Conservation (phyloP, 2,888 invertebrate genomes). For the Galeopsomyia nigrocyanea region DNA sequence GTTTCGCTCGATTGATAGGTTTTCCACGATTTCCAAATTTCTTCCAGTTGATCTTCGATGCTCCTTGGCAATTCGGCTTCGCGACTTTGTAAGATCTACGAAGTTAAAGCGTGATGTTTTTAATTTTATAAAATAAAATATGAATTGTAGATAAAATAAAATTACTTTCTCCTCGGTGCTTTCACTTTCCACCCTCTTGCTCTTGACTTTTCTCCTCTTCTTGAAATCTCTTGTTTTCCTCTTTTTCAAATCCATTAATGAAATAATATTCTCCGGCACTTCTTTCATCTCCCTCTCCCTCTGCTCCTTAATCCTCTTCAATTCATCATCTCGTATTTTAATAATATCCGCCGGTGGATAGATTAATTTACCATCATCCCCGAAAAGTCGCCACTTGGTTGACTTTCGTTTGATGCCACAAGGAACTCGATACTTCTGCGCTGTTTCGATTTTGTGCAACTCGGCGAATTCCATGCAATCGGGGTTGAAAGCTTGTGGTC, state of each 20-base stretch:
- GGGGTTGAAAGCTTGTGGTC: no score
- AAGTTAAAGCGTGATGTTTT: not conserved
- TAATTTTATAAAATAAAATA: not conserved
- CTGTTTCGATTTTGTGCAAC: not conserved
- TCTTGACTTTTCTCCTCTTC: constrained; percentile 26
- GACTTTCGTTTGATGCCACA: not conserved
- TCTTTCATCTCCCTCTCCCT: constrained; percentile 24
- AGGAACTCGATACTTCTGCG: not conserved
- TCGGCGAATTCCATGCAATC: no score
- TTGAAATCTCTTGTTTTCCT: constrained; percentile 29
- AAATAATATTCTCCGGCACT: constrained; percentile 32
- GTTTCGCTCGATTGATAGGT: constrained; percentile 68
- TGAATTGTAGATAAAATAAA: constrained; percentile 16
- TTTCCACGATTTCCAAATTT: constrained; percentile 65
- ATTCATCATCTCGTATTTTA: constrained; percentile 63
- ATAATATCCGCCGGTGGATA: constrained; percentile 72
- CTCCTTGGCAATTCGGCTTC: constrained; percentile 75
- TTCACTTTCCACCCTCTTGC: constrained; percentile 15
- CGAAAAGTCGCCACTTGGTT: constrained; percentile 68
- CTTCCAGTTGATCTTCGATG: constrained; percentile 76
- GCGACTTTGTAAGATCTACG: constrained; percentile 70
- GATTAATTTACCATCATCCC: constrained; percentile 71
- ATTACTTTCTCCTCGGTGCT: not conserved
- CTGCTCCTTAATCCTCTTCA: constrained; percentile 65
- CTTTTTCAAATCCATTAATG: constrained; percentile 25